A percentile compares a stretch with the other conserved stretches of the same genome.
phyloP scores from a whole-genome alignment of 2,797 vertebrate species.

The Siniperca scherzeri region DNA sequence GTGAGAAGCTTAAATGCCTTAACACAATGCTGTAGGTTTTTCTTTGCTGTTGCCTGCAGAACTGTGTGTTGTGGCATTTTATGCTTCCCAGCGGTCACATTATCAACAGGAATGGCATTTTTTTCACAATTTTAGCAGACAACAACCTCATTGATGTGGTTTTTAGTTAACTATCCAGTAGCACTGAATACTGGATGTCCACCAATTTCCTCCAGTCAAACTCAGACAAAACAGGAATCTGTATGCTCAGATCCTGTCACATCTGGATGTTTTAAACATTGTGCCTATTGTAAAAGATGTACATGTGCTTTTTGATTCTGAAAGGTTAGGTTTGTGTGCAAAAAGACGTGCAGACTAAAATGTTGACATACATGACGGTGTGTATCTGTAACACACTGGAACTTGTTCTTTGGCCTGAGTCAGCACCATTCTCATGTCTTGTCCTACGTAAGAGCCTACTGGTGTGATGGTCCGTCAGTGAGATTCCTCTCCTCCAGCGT shows the following conservation, averaged over 20 bases:
- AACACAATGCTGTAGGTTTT: background rate
- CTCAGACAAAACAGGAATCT: slow-evolving; percentile 2
- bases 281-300: background rate
- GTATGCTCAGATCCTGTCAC: background rate
- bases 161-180: background rate
- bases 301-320: background rate
- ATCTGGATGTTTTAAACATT: background rate
- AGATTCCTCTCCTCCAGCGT: slow-evolving; percentile 71
- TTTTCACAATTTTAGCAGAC: background rate
- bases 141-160: background rate
- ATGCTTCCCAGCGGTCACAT: background rate
- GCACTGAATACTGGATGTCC: background rate
- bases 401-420: slow-evolving; percentile 57
- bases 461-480: slow-evolving; percentile 43
- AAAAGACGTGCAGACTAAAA: background rate
- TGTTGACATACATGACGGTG: background rate
- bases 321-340: background rate
- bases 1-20: background rate
- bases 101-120: background rate
- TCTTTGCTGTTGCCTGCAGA: too few relatives aligned
- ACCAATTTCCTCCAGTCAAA: background rate
- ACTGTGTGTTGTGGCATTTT: background rate
- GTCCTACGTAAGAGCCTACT: slow-evolving; percentile 55
- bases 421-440: slow-evolving; percentile 62
- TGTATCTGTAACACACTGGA: slow-evolving; percentile 7